Evolutionary conservation across 2,113 vertebrate species (phyloP), one percentile per base, ranked within the genome.

Genomic region (Burhinus oedicnemus): DNA sequence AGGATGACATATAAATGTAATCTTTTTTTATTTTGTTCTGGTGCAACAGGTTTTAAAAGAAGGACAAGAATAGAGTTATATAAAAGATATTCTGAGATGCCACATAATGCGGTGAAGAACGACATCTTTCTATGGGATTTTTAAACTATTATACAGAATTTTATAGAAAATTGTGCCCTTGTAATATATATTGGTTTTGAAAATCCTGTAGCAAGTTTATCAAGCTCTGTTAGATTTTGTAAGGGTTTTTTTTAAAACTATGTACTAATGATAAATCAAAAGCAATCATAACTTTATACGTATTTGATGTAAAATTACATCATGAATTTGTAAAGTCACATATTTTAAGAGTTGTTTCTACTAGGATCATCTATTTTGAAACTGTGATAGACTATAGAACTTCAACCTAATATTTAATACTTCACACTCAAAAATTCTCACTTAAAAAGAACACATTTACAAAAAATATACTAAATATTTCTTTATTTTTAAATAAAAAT

Each of bases 1-100:
- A 90, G 90, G 64, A 87, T 70, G 76, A 81, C 76, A 87, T 90
- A 95, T 44, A 93, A 93, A 92, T 69, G 36, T 88, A 95, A 95
- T 92, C 79, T 87, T 87, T 16, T 87, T 84, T 76, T 69, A 72
- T 93, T 96, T 86, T 70, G 36, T 90, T 92, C 71, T 89, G 80
- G n/a, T 36, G 83, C 30, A 91, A 94, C 34, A 70, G 51, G 71
- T 93, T 95, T 93, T 83, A 65, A 58, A 95, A 77, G 51, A 87
- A 49, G 47, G 47, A 90, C 85, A 92, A 95, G 54, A 61, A 29
- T 23, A 47, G 40, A 69, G 21, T 93, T 83, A 69, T 52, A 95
- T 44, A 64, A 83, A 91, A 90, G 38, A 64, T 64, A 90, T 57
- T 85, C 47, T 69, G 75, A 83, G 85, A 64, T 93, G 44, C 11